These are phyloP conservation scores for Gopherus evgoodei DNA, from an alignment of 2,113 vertebrate species.

Conservation along the genomic window DNA sequence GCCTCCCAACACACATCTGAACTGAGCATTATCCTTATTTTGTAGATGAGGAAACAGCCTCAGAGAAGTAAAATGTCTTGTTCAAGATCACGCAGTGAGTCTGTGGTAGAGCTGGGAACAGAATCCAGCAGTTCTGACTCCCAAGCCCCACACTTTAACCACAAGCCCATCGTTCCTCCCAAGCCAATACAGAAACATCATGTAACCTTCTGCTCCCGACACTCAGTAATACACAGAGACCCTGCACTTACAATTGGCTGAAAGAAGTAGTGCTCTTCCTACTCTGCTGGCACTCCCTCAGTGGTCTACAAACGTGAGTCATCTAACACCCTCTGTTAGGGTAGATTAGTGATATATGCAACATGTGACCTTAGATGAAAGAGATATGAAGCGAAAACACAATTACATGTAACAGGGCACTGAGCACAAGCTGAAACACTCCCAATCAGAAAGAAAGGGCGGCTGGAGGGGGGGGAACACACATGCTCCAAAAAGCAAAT, in stretches of 20 bases:
- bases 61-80: not conserved
- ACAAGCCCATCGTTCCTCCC: not conserved
- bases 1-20: not conserved
- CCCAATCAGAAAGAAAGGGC: not conserved
- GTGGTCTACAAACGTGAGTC: accelerated
- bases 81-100: not conserved
- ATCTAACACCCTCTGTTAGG: not conserved
- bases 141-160: not conserved
- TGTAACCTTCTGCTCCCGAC: not conserved
- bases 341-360: not conserved
- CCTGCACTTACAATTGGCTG: accelerated
- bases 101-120: not conserved
- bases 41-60: not conserved
- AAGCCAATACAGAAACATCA: not conserved
- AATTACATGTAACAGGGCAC: not conserved
- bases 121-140: not conserved
- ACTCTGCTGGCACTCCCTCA: not conserved
- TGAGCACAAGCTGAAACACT: not conserved
- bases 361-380: not conserved
- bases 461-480: not conserved
- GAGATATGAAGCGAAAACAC: not conserved
- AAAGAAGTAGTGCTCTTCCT: not conserved
- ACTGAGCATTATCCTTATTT: not conserved
- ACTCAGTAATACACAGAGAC: accelerated
- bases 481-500: not conserved